Conservation (phyloP, 2,113 vertebrate genomes). For the Percopsis transmontana region DNA sequence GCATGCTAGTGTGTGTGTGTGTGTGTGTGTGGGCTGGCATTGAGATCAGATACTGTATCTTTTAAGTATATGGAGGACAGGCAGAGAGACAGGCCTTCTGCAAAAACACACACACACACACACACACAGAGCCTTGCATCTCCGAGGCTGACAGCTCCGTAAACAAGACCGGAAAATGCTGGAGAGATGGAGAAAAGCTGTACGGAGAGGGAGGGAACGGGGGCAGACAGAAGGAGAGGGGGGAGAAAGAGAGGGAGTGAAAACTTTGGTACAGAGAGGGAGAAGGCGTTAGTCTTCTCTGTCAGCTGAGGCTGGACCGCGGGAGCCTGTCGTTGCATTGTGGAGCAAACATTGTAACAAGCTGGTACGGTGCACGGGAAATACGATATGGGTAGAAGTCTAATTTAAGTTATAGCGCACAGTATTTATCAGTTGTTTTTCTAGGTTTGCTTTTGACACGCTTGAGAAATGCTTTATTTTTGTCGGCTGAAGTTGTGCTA, state of each 20-base stretch:
- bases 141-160: slow-evolving; percentile 45
- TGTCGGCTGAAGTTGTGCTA: not conserved
- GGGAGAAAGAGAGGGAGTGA: not conserved
- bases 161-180: slow-evolving; percentile 56
- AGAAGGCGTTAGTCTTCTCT: slow-evolving; percentile 39
- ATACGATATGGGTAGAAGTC: slow-evolving; percentile 36
- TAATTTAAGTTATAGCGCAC: slow-evolving; percentile 52
- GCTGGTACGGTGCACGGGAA: slow-evolving; percentile 61
- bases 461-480: not conserved
- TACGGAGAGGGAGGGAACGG: not conserved
- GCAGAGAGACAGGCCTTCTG: not conserved
- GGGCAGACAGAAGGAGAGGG: not conserved
- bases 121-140: slow-evolving; percentile 4
- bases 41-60: no score
- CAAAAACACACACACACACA: not conserved
- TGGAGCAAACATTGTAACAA: slow-evolving; percentile 37
- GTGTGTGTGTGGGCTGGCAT: no score
- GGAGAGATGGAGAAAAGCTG: slow-evolving; percentile 35
- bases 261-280: not conserved
- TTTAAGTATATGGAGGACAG: not conserved
- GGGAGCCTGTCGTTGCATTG: slow-evolving; percentile 49
- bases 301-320: slow-evolving; percentile 56
- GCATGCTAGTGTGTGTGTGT: not conserved
- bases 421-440: not conserved
- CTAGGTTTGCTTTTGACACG: slow-evolving; percentile 7